Evolutionary conservation across 2,888 invertebrate species (phyloP).

Genomic region (Plemyria rubiginata): DNA sequence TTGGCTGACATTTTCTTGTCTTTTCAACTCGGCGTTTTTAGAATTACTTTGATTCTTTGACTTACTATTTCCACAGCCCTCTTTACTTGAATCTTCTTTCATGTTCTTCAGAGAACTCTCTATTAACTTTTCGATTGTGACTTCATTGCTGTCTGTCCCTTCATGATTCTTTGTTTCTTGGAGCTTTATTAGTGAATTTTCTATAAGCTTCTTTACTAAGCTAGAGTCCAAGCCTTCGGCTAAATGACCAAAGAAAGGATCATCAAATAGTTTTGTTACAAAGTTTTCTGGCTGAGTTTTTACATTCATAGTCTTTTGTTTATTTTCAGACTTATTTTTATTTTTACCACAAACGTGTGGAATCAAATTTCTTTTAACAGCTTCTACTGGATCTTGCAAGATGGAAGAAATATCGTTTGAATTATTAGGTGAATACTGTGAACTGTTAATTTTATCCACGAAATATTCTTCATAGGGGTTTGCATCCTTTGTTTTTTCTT

Average conservation of each 20-base stretch:
- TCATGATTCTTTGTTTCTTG: conserved; percentile 77
- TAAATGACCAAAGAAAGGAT: conserved; percentile 87
- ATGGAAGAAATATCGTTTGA: conserved; percentile 81
- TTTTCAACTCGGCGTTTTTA: conserved; percentile 52
- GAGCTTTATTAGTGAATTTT: conserved; percentile 87
- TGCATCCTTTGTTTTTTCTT: conserved; percentile 55
- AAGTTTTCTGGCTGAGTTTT: conserved; percentile 66
- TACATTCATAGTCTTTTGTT: conserved; percentile 44
- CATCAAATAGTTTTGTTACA: conserved; percentile 86
- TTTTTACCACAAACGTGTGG: conserved; percentile 91
- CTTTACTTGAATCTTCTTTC: conserved; percentile 65
- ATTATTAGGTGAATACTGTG: conserved; percentile 43
- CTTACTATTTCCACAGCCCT: conserved; percentile 42
- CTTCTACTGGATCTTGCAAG: conserved; percentile 90
- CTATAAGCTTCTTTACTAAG: conserved; percentile 86
- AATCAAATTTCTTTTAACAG: conserved; percentile 89
- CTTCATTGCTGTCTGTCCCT: conserved; percentile 74
- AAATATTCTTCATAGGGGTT: conserved; percentile 78
- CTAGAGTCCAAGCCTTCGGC: conserved; percentile 86
- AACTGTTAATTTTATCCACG: conserved; percentile 53
- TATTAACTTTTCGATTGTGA: conserved; percentile 81
- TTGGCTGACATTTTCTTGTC: conserved; percentile 56
- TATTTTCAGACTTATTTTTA: conserved; percentile 53
- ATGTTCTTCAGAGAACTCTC: conserved; percentile 76
- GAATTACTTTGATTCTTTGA: conserved; percentile 55